These are phyloP conservation scores for Geophilus truncorum DNA, from an alignment of 2,888 invertebrate genomes.

Conservation along the genomic window DNA sequence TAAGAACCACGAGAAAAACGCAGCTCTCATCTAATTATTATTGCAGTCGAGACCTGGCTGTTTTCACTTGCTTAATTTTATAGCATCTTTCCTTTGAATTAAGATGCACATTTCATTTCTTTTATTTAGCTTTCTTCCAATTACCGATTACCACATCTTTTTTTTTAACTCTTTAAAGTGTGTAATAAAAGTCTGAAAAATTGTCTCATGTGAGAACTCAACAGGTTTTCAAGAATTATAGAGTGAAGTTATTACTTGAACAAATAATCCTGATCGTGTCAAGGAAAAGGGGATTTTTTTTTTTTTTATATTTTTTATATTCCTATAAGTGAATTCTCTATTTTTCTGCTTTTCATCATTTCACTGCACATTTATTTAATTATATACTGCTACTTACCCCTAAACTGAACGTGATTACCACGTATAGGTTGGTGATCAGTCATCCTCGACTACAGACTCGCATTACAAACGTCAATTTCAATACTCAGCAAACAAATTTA, in stretches of 20 bases:
- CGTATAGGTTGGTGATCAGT: background rate
- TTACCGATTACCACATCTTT: no score
- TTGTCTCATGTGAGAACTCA: no score
- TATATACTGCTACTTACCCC: background rate
- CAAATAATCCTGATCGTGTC: background rate
- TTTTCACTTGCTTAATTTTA: background rate
- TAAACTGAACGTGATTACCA: background rate
- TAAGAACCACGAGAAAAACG: background rate
- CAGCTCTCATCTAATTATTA: background rate
- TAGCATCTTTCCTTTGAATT: background rate
- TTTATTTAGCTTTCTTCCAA: no score
- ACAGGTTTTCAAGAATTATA: background rate
- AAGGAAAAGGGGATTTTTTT: background rate
- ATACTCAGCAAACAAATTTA: no score
- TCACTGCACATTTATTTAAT: background rate
- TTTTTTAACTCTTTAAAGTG: background rate
- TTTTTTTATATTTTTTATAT: no score
- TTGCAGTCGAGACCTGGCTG: background rate
- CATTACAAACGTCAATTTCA: no score
- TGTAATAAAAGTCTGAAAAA: background rate
- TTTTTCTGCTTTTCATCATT: background rate
- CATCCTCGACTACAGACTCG: no score
- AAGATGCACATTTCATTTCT: no score
- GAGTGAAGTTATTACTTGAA: background rate
- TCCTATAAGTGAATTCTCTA: background rate